phyloP scores from a whole-genome alignment of 2,888 invertebrate species.

The Branchipolynoe longqiensis region DNA sequence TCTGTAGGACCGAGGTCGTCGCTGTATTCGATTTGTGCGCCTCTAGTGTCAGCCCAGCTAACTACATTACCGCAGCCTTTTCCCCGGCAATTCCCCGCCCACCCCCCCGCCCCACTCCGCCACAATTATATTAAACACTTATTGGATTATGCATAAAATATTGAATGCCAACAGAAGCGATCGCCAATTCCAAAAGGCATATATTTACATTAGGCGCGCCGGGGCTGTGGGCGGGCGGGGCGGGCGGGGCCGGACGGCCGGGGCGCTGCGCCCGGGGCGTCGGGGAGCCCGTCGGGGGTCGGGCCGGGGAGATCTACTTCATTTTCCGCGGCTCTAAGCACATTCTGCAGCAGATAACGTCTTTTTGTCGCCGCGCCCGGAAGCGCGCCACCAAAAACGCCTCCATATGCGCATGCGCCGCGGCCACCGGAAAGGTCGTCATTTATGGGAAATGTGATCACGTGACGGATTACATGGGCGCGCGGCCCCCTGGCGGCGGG shows the following conservation, averaged over 20 bases:
- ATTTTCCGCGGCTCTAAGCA: conserved; percentile 30
- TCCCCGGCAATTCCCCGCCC: not conserved
- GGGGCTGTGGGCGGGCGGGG: not conserved
- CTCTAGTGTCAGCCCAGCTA: conserved; percentile 39
- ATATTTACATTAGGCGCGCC: conserved; percentile 48
- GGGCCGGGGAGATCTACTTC: not conserved
- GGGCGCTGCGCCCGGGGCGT: too few relatives aligned
- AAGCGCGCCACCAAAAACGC: not conserved
- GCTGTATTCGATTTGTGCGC: conserved; percentile 45
- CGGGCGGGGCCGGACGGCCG: not conserved
- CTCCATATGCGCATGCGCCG: not conserved
- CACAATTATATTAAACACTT: conserved; percentile 57
- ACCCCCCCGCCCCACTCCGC: too few relatives aligned
- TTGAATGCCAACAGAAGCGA: conserved; percentile 58
- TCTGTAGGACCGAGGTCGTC: conserved; percentile 23
- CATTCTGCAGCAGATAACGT: not conserved
- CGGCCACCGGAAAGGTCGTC: too few relatives aligned
- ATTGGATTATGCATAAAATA: conserved; percentile 57
- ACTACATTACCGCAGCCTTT: conserved; percentile 33
- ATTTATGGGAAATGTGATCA: conserved; percentile 1
- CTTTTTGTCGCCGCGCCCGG: not conserved
- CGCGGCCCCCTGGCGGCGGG: not conserved
- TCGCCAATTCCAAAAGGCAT: conserved; percentile 47
- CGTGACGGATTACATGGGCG: not conserved
- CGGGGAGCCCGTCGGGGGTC: not conserved